A percentile compares a stretch with the other conserved stretches of the same genome.
Conservation (phyloP, 2,797 vertebrate species). For the Danio tinwini region DNA sequence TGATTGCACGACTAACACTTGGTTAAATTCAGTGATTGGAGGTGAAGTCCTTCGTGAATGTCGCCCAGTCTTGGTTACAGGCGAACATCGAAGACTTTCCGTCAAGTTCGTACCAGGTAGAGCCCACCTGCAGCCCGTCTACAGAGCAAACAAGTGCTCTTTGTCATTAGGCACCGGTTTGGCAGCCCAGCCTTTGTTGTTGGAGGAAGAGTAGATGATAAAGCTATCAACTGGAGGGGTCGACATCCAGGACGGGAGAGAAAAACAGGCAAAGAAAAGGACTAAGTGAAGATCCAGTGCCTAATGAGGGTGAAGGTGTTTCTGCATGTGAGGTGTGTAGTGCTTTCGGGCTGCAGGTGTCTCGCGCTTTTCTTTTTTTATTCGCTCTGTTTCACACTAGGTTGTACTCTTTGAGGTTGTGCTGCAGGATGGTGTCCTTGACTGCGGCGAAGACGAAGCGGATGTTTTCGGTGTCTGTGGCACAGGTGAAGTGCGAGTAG, state of each 20-base stretch:
- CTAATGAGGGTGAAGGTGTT: constrained; percentile 46
- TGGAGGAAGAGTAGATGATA: constrained; percentile 25
- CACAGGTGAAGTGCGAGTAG: constrained; percentile 99
- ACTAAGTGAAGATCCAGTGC: constrained; percentile 53
- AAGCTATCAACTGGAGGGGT: constrained; percentile 43
- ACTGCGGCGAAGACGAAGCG: constrained; percentile 97
- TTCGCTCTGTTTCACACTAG: constrained; percentile 78
- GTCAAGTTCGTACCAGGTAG: constrained; percentile 34
- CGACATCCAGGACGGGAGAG: constrained; percentile 24
- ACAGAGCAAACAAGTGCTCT: constrained; percentile 37
- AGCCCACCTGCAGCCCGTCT: constrained; percentile 50
- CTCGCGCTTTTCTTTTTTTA: constrained; percentile 17
- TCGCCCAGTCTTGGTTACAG: neutral
- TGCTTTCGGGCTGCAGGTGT: constrained; percentile 53
- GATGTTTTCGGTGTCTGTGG: constrained; percentile 99
- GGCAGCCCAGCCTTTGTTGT: constrained; percentile 31
- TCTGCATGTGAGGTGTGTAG: constrained; percentile 35
- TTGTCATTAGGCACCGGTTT: constrained; percentile 32
- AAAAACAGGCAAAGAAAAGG: constrained; percentile 44
- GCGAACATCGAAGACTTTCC: neutral
- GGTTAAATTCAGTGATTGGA: constrained; percentile 56
- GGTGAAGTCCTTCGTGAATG: constrained; percentile 49
- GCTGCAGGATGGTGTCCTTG: constrained; percentile 99
- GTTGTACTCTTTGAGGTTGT: constrained; percentile 99
- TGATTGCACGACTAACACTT: constrained; percentile 49